Evolutionary conservation across 2,888 invertebrate species (phyloP).

Genomic region (Drosophila dives): DNA sequence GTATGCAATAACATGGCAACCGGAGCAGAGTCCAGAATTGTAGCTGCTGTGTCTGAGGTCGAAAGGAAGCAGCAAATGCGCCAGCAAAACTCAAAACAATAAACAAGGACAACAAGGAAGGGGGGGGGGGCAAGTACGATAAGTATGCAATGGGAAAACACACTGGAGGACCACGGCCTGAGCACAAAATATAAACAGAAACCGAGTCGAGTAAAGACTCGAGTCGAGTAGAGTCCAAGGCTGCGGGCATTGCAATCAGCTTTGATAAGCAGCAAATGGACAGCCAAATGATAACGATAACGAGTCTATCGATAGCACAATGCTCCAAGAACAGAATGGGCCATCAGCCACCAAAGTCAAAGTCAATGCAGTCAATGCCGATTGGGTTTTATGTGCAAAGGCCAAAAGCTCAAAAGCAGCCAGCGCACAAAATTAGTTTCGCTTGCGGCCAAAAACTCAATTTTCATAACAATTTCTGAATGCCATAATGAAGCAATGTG

Average conservation of each 20-base stretch:
- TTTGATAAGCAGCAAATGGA: conserved; percentile 77
- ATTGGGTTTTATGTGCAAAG: conserved; percentile 66
- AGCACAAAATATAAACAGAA: conserved; percentile 15
- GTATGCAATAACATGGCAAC: conserved; percentile 70
- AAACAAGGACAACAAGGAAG: conserved; percentile 49
- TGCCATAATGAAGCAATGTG: conserved; percentile 73
- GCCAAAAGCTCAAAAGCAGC: conserved; percentile 20
- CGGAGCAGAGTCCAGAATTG: conserved; percentile 5
- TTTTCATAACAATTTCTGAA: conserved; percentile 77
- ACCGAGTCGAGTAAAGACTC: conserved; percentile 3
- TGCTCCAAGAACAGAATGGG: conserved; percentile 10
- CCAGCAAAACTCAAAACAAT: conserved; percentile 51
- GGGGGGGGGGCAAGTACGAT: conserved; percentile 19
- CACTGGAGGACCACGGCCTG: background rate
- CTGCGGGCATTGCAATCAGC: conserved; percentile 75
- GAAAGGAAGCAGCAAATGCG: conserved; percentile 19
- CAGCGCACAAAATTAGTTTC: conserved; percentile 70
- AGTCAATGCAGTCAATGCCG: conserved; percentile 42
- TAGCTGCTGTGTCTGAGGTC: background rate
- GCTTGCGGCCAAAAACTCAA: conserved; percentile 72
- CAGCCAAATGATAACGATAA: conserved; percentile 74
- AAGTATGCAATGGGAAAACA: conserved; percentile 36
- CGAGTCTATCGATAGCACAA: conserved; percentile 58
- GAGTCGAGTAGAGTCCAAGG: conserved; percentile 20
- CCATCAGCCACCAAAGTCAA: background rate